phyloP scores from a whole-genome alignment of 2,797 vertebrate genomes.

The Propithecus deckenii region DNA sequence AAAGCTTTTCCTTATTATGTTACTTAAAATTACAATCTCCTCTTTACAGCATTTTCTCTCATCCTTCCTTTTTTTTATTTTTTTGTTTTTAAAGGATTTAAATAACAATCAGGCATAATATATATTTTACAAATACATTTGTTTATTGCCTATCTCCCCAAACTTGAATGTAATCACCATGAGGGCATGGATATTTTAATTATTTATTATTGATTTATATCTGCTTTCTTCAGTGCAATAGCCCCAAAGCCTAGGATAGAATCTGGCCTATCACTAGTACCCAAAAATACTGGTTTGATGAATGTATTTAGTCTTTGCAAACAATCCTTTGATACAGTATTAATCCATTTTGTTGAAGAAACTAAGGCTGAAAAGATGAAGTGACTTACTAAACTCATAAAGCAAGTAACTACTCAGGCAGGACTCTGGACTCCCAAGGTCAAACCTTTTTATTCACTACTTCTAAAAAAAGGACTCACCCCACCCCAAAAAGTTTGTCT shows the following conservation, averaged over 20 bases:
- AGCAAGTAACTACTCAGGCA: neutral
- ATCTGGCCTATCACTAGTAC: rapidly evolving
- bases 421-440: neutral
- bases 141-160: neutral
- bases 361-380: neutral
- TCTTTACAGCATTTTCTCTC: neutral
- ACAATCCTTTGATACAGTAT: neutral
- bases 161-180: neutral
- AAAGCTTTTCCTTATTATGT: neutral
- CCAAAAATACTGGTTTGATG: neutral
- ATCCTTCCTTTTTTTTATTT: neutral
- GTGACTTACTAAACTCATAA: neutral
- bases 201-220: neutral
- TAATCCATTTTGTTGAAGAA: neutral
- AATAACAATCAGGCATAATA: neutral
- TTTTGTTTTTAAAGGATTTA: neutral
- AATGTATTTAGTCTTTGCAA: neutral
- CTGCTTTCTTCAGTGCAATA: neutral
- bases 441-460: neutral
- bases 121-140: neutral
- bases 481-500: neutral
- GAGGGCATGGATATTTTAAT: neutral
- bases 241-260: neutral
- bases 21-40: neutral
- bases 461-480: neutral